Evolutionary conservation across 1,140 invertebrate species (phyloP).

Genomic region (Drosophila punjabiensis): DNA sequence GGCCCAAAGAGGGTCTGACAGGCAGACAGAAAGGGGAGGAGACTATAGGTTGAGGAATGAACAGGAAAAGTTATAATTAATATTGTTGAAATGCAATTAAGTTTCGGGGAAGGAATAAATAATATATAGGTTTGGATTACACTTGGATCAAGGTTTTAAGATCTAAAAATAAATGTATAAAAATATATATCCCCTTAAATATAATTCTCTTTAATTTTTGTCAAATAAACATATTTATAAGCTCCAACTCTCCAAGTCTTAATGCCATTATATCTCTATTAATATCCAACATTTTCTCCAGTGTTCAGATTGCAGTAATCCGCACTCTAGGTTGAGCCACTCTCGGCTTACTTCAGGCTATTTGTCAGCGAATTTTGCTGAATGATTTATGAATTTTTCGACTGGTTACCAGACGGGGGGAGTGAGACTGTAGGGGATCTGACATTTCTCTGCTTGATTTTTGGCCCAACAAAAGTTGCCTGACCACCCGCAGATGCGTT

Average conservation of each 20-base stretch:
- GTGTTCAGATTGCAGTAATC: slow-evolving; percentile 12
- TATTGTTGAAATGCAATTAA: slow-evolving; percentile 19
- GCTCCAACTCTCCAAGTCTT: neutral
- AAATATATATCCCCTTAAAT: too few relatives aligned
- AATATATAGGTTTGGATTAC: neutral
- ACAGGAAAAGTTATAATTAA: slow-evolving; percentile 22
- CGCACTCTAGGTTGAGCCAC: slow-evolving; percentile 26
- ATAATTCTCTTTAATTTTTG: neutral
- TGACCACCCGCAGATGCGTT: slow-evolving; percentile 48
- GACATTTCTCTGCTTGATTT: slow-evolving; percentile 46
- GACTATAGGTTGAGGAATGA: neutral
- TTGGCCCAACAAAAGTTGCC: slow-evolving; percentile 40
- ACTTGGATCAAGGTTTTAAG: neutral
- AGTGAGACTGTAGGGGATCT: neutral
- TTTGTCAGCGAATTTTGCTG: slow-evolving; percentile 45
- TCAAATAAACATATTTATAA: neutral
- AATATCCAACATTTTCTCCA: neutral
- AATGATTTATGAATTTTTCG: slow-evolving; percentile 43
- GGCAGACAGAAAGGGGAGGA: neutral
- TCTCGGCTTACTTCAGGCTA: slow-evolving; percentile 28
- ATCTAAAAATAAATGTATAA: too few relatives aligned
- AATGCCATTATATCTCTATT: neutral
- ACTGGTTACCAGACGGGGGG: slow-evolving; percentile 4
- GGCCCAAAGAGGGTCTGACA: neutral
- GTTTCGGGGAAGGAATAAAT: neutral